Base-by-base conservation (phyloP, 1,140 invertebrate species). In the Drosophila ironensis region DNA sequence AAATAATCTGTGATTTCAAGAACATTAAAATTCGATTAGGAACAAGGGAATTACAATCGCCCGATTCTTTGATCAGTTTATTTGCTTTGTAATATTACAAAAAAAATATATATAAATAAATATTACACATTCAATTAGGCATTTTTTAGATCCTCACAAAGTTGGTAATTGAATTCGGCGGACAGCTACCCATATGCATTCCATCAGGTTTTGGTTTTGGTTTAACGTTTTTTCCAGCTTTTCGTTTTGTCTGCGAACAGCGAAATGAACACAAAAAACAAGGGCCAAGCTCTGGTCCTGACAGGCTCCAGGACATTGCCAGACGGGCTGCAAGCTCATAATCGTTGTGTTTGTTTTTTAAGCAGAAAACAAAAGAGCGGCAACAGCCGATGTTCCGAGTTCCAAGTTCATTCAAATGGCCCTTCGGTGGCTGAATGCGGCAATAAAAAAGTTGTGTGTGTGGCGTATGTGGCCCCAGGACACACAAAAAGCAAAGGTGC, bases 391-490 rank as follows among this genome's bases (percentile, higher is more conserved):
- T 63, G 64, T n/a, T n/a, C n/a, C n/a, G n/a, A 14, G 30, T 63
- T 69, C 59, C 68, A 74, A 86, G 78, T 73, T 80, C 78, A 86
- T 84, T 84, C 74, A 84, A 86, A 80, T 84, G 74, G 67, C n/a
- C n/a, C n/a, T 67, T 53, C 33, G 30, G 47, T 37, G 17, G 35
- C 12, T 6, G 33, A 17, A 16, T 37, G 63, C 54, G 57, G 77
- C 77, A 63, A 73, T 56, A 70, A 82, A 84, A 72, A 82, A 82
- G 30, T n/a, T n/a, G n/a, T 33, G 30, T 67, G 63, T 84, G 77
- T 75, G 70, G 46, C 74, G 68, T 68, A 77, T 72, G 60, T 84
- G 61, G 50, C 76, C 76, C 54, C 72, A 81, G 76, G 76, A 82
- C 51, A 68, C 73, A 51, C 20, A 40, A 35, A 41, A 28, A 45